phyloP scores from a whole-genome alignment of 1,140 invertebrate genomes.

The Aporrectodea caliginosa region DNA sequence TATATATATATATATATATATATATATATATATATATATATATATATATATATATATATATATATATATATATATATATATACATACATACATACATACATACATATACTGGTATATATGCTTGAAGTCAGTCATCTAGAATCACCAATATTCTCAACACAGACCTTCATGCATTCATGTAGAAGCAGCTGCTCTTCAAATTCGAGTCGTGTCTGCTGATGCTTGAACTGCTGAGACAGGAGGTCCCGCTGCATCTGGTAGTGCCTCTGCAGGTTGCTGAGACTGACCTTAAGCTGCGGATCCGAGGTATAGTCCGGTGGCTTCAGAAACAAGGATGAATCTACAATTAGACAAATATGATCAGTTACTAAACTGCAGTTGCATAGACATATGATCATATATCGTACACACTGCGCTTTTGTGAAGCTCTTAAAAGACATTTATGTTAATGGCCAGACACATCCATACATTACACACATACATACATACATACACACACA shows the following conservation, averaged over 20 bases:
- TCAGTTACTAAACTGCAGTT: too few species aligned
- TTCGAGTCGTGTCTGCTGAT: neutral
- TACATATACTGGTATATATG: neutral
- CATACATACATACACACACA: too few species aligned
- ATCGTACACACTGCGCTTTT: too few species aligned
- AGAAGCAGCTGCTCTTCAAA: neutral
- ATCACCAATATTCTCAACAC: neutral
- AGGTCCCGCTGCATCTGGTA: neutral
- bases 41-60: slow-evolving; percentile 1
- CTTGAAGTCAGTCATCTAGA: neutral
- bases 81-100: neutral
- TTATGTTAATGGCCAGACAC: too few species aligned
- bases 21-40: neutral
- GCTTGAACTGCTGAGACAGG: neutral
- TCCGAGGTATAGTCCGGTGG: too few species aligned
- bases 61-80: neutral
- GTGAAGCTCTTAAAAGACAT: too few species aligned
- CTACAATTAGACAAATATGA: too few species aligned
- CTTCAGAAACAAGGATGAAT: too few species aligned
- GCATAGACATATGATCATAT: too few species aligned
- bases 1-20: neutral
- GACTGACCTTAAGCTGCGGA: neutral
- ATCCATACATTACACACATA: too few species aligned
- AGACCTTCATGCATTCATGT: neutral
- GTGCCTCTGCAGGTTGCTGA: neutral